Evolutionary conservation across 2,797 vertebrate genomes (phyloP), one percentile per base, ranked within the genome.

Genomic region (Sebastes jordani): DNA sequence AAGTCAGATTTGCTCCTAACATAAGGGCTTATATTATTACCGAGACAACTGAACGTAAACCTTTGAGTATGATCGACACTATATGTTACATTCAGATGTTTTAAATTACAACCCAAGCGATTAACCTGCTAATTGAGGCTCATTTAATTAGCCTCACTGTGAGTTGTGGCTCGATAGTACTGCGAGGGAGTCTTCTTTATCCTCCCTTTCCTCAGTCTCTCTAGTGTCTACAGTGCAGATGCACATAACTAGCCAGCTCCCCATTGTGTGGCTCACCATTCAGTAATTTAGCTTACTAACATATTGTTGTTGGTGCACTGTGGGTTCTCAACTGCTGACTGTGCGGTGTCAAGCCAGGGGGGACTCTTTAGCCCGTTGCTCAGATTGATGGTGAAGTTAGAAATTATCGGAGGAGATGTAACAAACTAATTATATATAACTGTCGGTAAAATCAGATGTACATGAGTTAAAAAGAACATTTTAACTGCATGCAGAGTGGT

Each of bases 231-330:
- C 60, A 20, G 46, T 32, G 56, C 75, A 71, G 71, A 76, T 27
- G 23, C 68, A 76, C 54, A 70, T 61, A 78, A 69, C 67, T 6
- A 69, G 72, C 56, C 25, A 65, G 49, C 1, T 76, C 71, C 71
- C 64, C 25, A 23, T 54, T 76, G 80, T 63, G 76, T 14, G 22
- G 81, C 52, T 76, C 85, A 76, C 64, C 70, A 76, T 72, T 74
- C 36, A 75, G 75, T 87, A 81, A 87, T 87, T 89, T 78, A 78
- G 63, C 60, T 65, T 38, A 8, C 71, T 30, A 82, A 83, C 87
- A 84, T 70, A 72, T 76, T 87, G 85, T 89, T 86, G 81, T 78
- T 84, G 64, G 63, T 71, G 77, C 76, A 73, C 63, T 88, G 81
- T 82, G 80, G 74, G 72, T 27, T 72, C 58, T 29, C 34, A 67